These are phyloP conservation scores for Paracentrotus lividus DNA, from an alignment of 53 echinoderm and acorn worm genomes.

Conservation along the genomic window DNA sequence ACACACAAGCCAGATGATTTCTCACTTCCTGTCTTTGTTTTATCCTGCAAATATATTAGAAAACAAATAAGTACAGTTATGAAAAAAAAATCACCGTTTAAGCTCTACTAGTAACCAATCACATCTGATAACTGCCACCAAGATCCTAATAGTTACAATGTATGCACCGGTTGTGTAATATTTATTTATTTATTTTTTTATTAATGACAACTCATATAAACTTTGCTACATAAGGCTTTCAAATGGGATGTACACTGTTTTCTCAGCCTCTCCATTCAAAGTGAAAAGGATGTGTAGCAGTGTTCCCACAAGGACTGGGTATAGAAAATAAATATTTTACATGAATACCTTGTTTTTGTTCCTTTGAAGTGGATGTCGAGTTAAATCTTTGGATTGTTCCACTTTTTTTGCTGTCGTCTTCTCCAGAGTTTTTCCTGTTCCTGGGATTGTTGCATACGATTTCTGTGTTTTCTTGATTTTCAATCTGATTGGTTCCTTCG, in stretches of 20 bases:
- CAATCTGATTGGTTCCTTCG: neutral
- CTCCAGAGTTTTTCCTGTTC: neutral
- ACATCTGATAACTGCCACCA: no score
- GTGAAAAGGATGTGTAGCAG: no score
- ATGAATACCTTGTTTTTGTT: conserved; percentile 1
- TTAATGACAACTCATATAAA: no score
- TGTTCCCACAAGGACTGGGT: no score
- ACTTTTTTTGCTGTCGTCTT: neutral
- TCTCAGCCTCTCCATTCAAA: no score
- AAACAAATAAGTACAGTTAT: no score
- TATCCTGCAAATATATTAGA: conserved; percentile 19
- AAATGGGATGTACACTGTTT: no score
- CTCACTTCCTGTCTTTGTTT: neutral
- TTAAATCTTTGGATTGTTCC: neutral
- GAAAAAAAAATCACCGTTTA: neutral
- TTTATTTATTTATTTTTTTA: no score
- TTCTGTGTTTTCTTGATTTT: conserved; percentile 33
- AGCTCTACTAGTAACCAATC: no score
- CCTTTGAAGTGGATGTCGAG: neutral
- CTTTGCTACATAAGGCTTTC: no score
- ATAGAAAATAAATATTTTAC: neutral
- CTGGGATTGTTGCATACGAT: neutral
- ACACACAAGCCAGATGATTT: neutral
- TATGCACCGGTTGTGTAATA: no score
- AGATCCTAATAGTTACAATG: no score